Conservation (phyloP, 2,113 vertebrate genomes). For the Notechis scutatus region DNA sequence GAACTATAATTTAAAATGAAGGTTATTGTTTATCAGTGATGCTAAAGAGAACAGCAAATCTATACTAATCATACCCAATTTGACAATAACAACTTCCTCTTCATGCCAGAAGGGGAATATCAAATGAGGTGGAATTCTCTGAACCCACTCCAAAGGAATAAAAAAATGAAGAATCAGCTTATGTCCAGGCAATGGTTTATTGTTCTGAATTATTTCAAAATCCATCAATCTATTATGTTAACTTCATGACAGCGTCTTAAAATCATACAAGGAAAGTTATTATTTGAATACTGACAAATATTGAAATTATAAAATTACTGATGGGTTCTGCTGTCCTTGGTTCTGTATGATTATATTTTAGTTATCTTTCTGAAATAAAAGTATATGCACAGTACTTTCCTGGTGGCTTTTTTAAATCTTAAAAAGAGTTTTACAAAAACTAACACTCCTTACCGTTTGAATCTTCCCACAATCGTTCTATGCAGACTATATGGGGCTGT, state of each 20-base stretch:
- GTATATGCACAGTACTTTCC: not conserved
- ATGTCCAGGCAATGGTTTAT: not conserved
- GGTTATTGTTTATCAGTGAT: not conserved
- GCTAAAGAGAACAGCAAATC: not conserved
- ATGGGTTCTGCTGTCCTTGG: not conserved
- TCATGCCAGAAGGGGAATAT: not conserved
- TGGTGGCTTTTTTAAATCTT: not conserved
- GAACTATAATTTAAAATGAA: not conserved
- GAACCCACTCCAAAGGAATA: not conserved
- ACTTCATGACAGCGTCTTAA: not conserved
- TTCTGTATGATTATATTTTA: not conserved
- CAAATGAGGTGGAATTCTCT: not conserved
- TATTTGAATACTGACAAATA: not conserved
- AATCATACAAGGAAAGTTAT: not conserved
- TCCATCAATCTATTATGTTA: not conserved
- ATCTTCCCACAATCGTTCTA: constrained; percentile 96
- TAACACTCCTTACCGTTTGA: constrained; percentile 78
- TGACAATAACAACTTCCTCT: not conserved
- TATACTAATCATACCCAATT: not conserved
- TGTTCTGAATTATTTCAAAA: not conserved
- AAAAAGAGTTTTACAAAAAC: not conserved
- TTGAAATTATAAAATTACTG: not conserved
- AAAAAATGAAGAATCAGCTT: not conserved
- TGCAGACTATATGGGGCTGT: constrained; percentile 96
- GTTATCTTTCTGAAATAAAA: not conserved